These are phyloP conservation scores for Heliconius hewitsoni DNA, from an alignment of 1,140 invertebrate genomes.

Conservation along the genomic window DNA sequence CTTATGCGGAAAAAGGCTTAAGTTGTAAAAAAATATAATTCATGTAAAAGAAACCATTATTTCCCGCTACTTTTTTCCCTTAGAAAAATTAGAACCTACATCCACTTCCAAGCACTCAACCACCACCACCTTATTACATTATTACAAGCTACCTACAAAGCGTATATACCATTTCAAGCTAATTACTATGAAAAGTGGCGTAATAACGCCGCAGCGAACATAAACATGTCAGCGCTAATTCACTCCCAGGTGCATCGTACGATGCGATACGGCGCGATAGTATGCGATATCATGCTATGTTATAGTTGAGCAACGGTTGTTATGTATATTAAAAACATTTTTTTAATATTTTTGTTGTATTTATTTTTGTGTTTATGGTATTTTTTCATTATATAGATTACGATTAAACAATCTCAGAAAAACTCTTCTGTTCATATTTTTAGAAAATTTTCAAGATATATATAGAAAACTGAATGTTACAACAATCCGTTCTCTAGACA, in stretches of 20 bases:
- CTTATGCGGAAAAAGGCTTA: too few relatives aligned
- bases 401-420: too few relatives aligned
- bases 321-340: not conserved
- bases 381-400: not conserved
- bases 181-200: conserved; percentile 35
- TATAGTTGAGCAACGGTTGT: conserved; percentile 14
- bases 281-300: conserved; percentile 35
- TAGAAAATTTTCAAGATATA: too few relatives aligned
- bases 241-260: conserved; percentile 47
- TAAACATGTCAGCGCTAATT: conserved; percentile 49
- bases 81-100: not conserved
- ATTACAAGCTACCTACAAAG: not conserved
- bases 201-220: conserved; percentile 39
- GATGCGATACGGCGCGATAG: conserved; percentile 36
- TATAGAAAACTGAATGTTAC: too few relatives aligned
- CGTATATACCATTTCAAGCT: conserved; percentile 7
- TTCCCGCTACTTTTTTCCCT: too few relatives aligned
- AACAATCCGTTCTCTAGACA: too few relatives aligned
- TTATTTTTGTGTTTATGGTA: not conserved
- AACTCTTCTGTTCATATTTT: too few relatives aligned
- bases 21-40: too few relatives aligned
- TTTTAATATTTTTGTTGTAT: not conserved
- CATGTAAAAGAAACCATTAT: too few relatives aligned
- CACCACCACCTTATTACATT: not conserved
- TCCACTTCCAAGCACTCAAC: not conserved